Base-by-base conservation (phyloP, 2,797 vertebrate genomes). In the Danio aesculapii region DNA sequence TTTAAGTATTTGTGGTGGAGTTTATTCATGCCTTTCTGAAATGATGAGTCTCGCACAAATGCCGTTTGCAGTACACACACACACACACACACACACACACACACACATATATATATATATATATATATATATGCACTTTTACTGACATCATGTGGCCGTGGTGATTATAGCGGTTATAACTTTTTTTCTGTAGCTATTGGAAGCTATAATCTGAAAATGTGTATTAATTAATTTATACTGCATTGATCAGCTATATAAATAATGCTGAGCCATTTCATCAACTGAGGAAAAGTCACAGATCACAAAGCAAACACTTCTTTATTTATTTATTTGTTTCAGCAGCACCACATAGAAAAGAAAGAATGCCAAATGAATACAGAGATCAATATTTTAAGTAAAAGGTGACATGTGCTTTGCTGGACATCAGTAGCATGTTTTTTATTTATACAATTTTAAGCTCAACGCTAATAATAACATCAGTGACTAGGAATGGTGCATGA, bases 361-460 rank as follows among this genome's bases (percentile, higher is more conserved):
- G 10, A 83, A 55, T n/a, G 52, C 80, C 53, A 74, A 85, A 87
- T 85, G 85, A 87, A 87, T 87, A 86, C 74, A 71, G 43, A 58
- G 43, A 59, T 73, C 49, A 79, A 84, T 19, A 63, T 62, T 68
- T 67, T 50, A 82, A 68, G 57, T 63, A n/a, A 75, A 84, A 55
- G 12, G 61, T 76, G 16, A 61, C 82, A 78, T 82, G 79, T 83
- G 82, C 67, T 75, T 82, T 53, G 13, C 43, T 41, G 47, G 79
- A 44, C 17, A 53, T 82, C 83, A 84, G 85, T 84, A 86, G 84
- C 71, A 81, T 68, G 47, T 12, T 77, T 64, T 59, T 59, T 8
- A 43, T 75, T 63, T 74, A 72, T 62, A 19, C n/a, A 46, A 57
- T 49, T 43, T 46, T 43, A 67, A 71, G 61, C 61, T 17, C n/a